A percentile compares a stretch with the other conserved stretches of the same genome.
Conservation (phyloP, 2,797 vertebrate species). For the Bufotes viridis region DNA sequence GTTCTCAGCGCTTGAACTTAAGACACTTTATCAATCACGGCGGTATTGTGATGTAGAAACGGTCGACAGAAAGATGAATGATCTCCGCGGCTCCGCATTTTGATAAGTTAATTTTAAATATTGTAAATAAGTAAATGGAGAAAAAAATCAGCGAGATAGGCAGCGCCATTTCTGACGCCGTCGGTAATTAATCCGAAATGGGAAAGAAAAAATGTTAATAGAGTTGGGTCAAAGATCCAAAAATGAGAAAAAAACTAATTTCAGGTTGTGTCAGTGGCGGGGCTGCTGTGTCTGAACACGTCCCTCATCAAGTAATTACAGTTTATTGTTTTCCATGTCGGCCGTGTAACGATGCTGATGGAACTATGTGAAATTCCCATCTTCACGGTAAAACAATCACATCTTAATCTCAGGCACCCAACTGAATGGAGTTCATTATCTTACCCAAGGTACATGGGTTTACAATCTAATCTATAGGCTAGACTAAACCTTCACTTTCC, state of each 20-base stretch:
- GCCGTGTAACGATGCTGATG: not conserved
- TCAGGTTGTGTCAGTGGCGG: slow-evolving; percentile 39
- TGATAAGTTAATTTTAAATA: slow-evolving; percentile 85
- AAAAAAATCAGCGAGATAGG: slow-evolving; percentile 65
- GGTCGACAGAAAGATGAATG: slow-evolving; percentile 86
- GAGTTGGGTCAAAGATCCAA: slow-evolving; percentile 43
- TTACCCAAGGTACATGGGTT: not conserved
- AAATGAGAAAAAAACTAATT: slow-evolving; percentile 31
- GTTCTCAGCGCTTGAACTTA: slow-evolving; percentile 70
- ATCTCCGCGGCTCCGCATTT: slow-evolving; percentile 82
- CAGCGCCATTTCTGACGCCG: slow-evolving; percentile 57
- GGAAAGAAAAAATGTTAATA: slow-evolving; percentile 60
- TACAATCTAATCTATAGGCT: not conserved
- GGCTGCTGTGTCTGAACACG: slow-evolving; percentile 4
- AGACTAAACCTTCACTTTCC: not conserved
- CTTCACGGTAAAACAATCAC: not conserved
- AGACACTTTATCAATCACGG: slow-evolving; percentile 83
- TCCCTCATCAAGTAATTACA: slow-evolving; percentile 22
- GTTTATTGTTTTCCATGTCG: slow-evolving; percentile 9
- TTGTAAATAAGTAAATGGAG: slow-evolving; percentile 77
- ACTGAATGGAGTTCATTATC: not conserved
- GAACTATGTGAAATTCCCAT: not conserved
- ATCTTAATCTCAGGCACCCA: not conserved
- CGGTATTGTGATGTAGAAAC: slow-evolving; percentile 77
- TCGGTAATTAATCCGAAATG: slow-evolving; percentile 59